Evolutionary conservation across 2,888 invertebrate genomes (phyloP), one percentile per base, ranked within the genome.

Genomic region (Rotaria magnacalcarata): DNA sequence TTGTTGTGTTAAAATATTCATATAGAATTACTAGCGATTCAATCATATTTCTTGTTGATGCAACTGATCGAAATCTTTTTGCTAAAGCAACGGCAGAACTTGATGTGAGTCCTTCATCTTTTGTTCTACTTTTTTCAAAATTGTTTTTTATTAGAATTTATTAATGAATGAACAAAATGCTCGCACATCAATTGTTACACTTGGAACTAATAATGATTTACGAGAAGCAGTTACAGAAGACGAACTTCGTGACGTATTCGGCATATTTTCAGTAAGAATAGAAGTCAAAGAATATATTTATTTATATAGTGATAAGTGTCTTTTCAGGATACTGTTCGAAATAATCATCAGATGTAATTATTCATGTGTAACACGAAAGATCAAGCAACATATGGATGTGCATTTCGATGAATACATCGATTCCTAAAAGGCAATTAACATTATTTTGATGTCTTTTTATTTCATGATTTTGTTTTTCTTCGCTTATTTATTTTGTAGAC

Each of bases 321-420:
- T 98, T 98, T 84, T 89, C 98, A 47, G 47, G 8, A 96, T 89
- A 93, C 94, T 88, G 97, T 98, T 91, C 93, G 97, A 89, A 60
- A 27, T 41, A 96, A 96, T 87, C 95, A 98, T 92, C 99, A 99
- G 88, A 92, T 99, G 92, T 99, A 99, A 93, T 93, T 99, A 90
- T 99, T 96, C 93, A 99, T 99, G 99, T 99, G 98, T 93, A 97
- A 97, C 89, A 98, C 99, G 90, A 93, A 98, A 91, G 97, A 97
- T 93, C 94, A 97, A 90, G 98, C 98, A 93, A 99, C 98, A 88
- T 99, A 98, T 92, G 99, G 99, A 88, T 99, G 99, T 92, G 99
- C 98, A 89, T 99, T 99, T 94, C 95, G 98, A 92, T 99, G 99
- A 99, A 93, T 99, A 92, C 96, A 97, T 91, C 96, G 97, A 93